Evolutionary conservation across 2,113 vertebrate genomes (phyloP).

Genomic region (Butastur rufipennis): DNA sequence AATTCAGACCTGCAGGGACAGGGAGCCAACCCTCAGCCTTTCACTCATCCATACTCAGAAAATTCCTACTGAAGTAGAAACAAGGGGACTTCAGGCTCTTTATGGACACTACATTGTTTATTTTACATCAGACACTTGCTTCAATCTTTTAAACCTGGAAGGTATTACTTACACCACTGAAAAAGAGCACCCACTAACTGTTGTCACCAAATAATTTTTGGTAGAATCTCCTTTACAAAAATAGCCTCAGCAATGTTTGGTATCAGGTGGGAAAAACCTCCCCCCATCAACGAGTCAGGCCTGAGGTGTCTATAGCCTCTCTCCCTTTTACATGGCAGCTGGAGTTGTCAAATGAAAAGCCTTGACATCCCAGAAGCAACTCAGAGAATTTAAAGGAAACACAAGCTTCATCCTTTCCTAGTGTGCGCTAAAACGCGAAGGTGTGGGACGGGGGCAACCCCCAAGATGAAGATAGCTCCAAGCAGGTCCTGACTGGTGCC

Average conservation of each 20-base stretch:
- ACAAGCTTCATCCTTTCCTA: not conserved
- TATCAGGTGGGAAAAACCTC: not conserved
- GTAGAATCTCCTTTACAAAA: not conserved
- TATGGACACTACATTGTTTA: not conserved
- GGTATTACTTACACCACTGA: not conserved
- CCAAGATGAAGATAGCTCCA: not conserved
- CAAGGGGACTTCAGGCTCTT: not conserved
- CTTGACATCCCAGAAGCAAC: not conserved
- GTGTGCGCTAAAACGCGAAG: fast-evolving
- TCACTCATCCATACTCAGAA: not conserved
- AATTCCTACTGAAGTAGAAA: not conserved
- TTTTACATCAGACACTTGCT: not conserved
- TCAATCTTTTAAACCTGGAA: not conserved
- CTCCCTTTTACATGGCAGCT: not conserved
- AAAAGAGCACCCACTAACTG: not conserved
- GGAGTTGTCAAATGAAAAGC: not conserved
- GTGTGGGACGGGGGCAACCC: not conserved
- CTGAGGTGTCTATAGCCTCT: not conserved
- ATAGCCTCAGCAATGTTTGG: not conserved
- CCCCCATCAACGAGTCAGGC: not conserved
- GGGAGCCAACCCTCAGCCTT: not conserved
- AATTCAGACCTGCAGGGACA: not conserved
- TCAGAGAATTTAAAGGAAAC: not conserved
- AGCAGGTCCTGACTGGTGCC: not conserved
- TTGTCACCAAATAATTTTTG: not conserved